Evolutionary conservation across 2,113 vertebrate species (phyloP).

Genomic region (Oreochromis aureus): DNA sequence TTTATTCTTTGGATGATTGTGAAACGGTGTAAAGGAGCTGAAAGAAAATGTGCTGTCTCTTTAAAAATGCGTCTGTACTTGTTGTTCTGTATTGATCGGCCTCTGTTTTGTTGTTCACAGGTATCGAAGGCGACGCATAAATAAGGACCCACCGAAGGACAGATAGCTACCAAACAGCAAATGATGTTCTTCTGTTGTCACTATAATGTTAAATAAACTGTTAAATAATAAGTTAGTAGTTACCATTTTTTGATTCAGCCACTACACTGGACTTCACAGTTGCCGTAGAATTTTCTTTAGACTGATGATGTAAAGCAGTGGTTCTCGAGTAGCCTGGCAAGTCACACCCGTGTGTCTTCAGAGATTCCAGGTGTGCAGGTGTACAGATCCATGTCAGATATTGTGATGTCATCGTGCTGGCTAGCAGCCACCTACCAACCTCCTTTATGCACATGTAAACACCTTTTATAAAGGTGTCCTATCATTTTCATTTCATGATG

Average conservation of each 20-base stretch:
- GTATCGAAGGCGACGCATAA: constrained; percentile 55
- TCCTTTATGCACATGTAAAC: background rate
- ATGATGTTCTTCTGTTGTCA: background rate
- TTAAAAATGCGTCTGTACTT: background rate
- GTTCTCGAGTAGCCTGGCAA: background rate
- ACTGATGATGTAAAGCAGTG: background rate
- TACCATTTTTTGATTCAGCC: background rate
- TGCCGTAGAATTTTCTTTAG: background rate
- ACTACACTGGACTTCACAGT: background rate
- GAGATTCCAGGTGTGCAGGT: background rate
- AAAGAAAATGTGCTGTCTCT: background rate
- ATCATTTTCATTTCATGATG: background rate
- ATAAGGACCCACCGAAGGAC: constrained; percentile 53
- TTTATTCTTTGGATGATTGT: background rate
- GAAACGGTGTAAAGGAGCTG: background rate
- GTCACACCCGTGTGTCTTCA: background rate
- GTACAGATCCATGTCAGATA: background rate
- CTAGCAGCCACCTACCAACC: background rate
- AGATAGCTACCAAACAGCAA: constrained; percentile 14
- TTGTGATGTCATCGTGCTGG: background rate
- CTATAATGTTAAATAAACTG: constrained; percentile 53
- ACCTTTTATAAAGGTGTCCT: background rate
- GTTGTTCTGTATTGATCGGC: background rate
- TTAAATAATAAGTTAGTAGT: background rate
- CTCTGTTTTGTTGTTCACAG: constrained; percentile 44